Evolutionary conservation across 2,113 vertebrate genomes (phyloP), one percentile per base, ranked within the genome.

Genomic region (Hystrix cristata): DNA sequence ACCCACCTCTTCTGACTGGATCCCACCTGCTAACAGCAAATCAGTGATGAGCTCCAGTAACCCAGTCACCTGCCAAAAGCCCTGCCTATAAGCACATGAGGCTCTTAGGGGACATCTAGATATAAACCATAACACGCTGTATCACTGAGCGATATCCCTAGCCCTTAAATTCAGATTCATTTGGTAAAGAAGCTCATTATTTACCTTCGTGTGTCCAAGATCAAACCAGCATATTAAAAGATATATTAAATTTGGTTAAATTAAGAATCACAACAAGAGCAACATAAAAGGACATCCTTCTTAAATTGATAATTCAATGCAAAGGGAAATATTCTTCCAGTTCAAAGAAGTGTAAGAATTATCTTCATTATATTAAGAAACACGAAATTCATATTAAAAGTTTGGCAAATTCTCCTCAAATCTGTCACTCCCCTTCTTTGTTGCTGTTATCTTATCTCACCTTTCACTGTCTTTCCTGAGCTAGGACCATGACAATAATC

Each of bases 151-250:
- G 15, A 27, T 48, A 48, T 48, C n/a, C 5, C 43, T 23, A 29
- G 25, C 2, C 13, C 46, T 31, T 78, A 78, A 74, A 57, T 81
- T 94, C 8, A 34, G 51, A 80, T 80, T 38, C 38, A 38, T 38
- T 38, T 38, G 38, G 38, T 81, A 93, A 87, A 93, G 23, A 94
- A 60, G 16, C 64, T 87, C 7, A 51, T 92, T 91, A 48, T 88
- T 95, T 94, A 87, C 23, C 25, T 97, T 94, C n/a, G n/a, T 71
- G 59, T 11, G 78, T 96, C n/a, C 31, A 86, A 87, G 51, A 76
- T 81, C 79, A 87, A 87, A 43, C 38, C 67, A 93, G 29, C 46
- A 62, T 62, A 67, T 79, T 89, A 69, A 62, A 92, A 91, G 27
- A 57, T 16, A 53, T 46, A 46, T 74, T 74, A 81, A 27, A 71